phyloP scores from a whole-genome alignment of 2,888 invertebrate species.

The Biston betularia region DNA sequence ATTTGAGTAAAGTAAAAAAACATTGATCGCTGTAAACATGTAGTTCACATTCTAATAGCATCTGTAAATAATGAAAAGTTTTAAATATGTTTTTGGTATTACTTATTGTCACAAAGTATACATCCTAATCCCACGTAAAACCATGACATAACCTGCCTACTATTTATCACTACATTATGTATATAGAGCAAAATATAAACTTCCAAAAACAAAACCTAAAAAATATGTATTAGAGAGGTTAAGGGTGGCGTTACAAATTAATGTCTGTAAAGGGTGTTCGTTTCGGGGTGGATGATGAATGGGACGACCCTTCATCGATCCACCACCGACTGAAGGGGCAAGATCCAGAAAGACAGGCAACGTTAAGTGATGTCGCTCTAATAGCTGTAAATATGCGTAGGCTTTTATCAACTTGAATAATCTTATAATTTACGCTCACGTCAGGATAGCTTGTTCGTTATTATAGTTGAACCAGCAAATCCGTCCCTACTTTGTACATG shows the following conservation, averaged over 20 bases:
- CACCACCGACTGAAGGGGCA: slow-evolving; percentile 50
- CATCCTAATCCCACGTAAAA: no score
- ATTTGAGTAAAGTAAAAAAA: no score
- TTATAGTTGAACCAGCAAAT: no score
- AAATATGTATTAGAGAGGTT: slow-evolving; percentile 25
- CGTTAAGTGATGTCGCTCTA: slow-evolving; percentile 38
- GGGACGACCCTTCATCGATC: slow-evolving; percentile 66
- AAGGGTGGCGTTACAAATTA: slow-evolving; percentile 43
- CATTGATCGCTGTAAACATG: no score
- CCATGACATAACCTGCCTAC: no score
- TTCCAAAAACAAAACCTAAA: not conserved
- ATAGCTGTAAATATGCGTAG: slow-evolving; percentile 28
- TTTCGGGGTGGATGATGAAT: slow-evolving; percentile 66
- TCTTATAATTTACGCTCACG: not conserved
- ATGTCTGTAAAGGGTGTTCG: slow-evolving; percentile 51
- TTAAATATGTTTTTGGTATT: no score
- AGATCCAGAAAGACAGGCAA: slow-evolving; percentile 56
- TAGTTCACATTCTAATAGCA: no score
- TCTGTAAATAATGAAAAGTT: no score
- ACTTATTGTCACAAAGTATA: no score
- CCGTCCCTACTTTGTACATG: no score
- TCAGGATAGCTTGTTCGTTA: not conserved
- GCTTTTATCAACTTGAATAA: not conserved
- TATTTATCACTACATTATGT: no score
- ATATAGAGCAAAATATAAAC: no score